Evolutionary conservation across 2,113 vertebrate species (phyloP).

Genomic region (Mirounga angustirostris): DNA sequence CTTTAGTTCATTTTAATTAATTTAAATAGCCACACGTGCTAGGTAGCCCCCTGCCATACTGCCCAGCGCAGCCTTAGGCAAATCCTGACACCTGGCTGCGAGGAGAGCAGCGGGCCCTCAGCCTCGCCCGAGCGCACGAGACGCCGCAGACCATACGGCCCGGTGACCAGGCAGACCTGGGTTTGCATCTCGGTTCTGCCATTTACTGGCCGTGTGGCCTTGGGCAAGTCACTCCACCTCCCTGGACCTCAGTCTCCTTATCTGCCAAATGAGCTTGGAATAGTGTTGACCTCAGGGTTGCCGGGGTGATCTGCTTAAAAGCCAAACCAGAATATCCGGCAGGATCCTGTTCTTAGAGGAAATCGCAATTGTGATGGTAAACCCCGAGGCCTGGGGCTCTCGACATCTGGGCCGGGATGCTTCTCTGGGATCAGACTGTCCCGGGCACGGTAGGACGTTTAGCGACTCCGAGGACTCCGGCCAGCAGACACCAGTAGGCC

Average conservation of each 20-base stretch:
- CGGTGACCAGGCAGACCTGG: neutral
- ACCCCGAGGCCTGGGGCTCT: rapidly evolving
- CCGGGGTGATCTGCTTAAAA: neutral
- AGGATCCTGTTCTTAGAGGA: neutral
- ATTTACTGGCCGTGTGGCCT: neutral
- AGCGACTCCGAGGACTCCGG: too few relatives aligned
- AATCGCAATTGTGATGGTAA: neutral
- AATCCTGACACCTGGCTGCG: neutral
- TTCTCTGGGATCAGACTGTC: neutral
- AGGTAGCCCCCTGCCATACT: rapidly evolving
- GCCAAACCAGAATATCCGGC: neutral
- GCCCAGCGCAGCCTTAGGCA: too few relatives aligned
- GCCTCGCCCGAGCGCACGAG: rapidly evolving
- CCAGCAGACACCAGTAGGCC: neutral
- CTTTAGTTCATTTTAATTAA: neutral
- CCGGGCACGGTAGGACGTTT: neutral
- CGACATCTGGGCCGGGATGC: neutral
- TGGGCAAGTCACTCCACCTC: neutral
- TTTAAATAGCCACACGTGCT: neutral
- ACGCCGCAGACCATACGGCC: neutral
- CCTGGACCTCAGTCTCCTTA: neutral
- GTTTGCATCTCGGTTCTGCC: neutral
- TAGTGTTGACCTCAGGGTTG: neutral
- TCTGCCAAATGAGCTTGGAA: neutral
- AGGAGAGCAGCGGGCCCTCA: too few relatives aligned